Percentiles rank a stretch among this genome's conserved stretches.
Evolutionary conservation across 1,140 invertebrate species (phyloP).

Genomic region (Venturia canescens): DNA sequence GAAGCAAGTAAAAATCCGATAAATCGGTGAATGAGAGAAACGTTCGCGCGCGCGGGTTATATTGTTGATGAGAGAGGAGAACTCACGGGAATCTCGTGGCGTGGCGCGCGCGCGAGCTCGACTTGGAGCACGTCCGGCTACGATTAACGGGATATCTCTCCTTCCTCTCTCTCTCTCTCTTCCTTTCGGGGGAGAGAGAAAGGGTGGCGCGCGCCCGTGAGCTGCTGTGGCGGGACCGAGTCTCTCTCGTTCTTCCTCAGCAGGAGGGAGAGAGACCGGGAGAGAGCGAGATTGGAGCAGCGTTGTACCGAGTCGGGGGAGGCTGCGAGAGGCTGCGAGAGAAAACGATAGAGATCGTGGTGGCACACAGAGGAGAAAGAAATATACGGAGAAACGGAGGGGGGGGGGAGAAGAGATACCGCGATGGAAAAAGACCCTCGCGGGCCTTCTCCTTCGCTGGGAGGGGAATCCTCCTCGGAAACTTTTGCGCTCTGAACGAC

Average conservation of each 20-base stretch:
- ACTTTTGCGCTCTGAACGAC: constrained; percentile 16
- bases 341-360: constrained; percentile 21
- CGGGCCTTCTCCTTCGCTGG: constrained; percentile 18
- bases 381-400: background rate
- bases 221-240: constrained; percentile 17
- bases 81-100: constrained; percentile 27
- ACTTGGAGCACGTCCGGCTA: constrained; percentile 43
- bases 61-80: background rate
- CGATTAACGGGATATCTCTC: constrained; percentile 47
- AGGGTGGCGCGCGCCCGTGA: constrained; percentile 27
- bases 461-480: constrained; percentile 11
- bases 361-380: background rate
- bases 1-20: background rate
- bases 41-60: background rate
- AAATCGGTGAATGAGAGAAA: background rate
- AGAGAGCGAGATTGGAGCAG: background rate
- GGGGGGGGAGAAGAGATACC: background rate
- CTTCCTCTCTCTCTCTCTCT: constrained; percentile 35
- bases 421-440: constrained; percentile 12
- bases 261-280: constrained; percentile 2
- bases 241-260: too few relatives aligned
- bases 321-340: constrained; percentile 19
- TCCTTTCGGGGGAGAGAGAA: constrained; percentile 31
- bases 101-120: constrained; percentile 36
- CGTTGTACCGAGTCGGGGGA: background rate